Evolutionary conservation across 2,888 invertebrate species (phyloP).

Genomic region (Timandra comae): DNA sequence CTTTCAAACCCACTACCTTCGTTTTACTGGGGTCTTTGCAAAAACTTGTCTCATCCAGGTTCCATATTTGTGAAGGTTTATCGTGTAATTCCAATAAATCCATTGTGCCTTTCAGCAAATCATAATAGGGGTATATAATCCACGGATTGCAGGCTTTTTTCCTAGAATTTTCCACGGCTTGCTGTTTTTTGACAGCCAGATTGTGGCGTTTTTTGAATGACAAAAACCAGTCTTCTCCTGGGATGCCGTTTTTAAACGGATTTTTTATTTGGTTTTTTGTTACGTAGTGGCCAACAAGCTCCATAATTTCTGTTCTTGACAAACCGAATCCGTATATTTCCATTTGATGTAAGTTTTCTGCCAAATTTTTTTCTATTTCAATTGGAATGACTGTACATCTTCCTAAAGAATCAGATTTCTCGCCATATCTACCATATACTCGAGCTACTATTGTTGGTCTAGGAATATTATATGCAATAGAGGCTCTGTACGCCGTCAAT

Average conservation of each 20-base stretch:
- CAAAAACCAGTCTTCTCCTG: slow-evolving; percentile 32
- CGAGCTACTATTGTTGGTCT: not conserved
- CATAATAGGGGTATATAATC: no score
- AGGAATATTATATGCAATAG: slow-evolving; percentile 1
- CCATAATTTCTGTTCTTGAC: slow-evolving; percentile 28
- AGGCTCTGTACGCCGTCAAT: slow-evolving; percentile 10
- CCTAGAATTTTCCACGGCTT: slow-evolving; percentile 26
- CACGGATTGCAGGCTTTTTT: slow-evolving; percentile 1
- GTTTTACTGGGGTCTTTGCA: no score
- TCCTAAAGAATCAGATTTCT: no score
- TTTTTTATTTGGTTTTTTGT: slow-evolving; percentile 23
- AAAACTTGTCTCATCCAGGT: no score
- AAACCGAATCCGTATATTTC: slow-evolving; percentile 23
- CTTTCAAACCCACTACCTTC: no score
- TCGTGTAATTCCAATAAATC: no score
- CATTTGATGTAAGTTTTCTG: no score
- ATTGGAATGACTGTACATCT: not conserved
- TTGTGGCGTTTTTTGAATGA: slow-evolving; percentile 27
- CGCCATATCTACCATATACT: no score
- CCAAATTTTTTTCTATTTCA: no score
- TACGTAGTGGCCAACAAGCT: slow-evolving; percentile 27
- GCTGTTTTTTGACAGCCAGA: slow-evolving; percentile 39
- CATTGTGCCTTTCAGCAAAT: no score
- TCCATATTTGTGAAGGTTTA: no score
- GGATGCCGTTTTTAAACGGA: slow-evolving; percentile 28